A percentile compares a stretch with the other conserved stretches of the same genome.
Conservation (phyloP, 2,797 vertebrate genomes). For the Hoplostethus atlanticus region DNA sequence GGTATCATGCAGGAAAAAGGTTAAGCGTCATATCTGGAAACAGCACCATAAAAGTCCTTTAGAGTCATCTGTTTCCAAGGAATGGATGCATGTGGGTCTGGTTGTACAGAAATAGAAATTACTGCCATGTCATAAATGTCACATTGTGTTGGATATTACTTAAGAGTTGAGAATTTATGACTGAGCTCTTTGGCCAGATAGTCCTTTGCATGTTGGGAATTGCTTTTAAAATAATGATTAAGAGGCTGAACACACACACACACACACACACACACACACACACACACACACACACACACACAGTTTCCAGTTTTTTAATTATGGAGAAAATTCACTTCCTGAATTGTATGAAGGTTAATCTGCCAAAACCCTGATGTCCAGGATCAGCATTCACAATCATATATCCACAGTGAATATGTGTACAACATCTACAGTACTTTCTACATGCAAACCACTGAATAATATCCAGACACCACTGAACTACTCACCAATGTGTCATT, state of each 20-base stretch:
- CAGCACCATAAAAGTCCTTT: constrained; percentile 51
- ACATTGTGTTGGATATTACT: constrained; percentile 58
- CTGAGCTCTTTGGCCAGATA: constrained; percentile 34
- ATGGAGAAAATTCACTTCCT: neutral
- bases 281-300: too few species aligned
- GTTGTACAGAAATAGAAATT: constrained; percentile 39
- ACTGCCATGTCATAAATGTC: constrained; percentile 67
- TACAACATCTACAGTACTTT: neutral
- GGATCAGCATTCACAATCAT: neutral
- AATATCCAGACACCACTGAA: neutral
- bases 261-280: constrained; percentile 1
- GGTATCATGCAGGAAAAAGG: constrained; percentile 44
- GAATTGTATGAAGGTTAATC: neutral
- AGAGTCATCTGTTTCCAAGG: constrained; percentile 59
- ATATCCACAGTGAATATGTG: neutral
- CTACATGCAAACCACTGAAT: neutral
- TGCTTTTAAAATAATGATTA: neutral
- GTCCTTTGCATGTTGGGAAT: neutral
- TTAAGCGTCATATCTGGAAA: constrained; percentile 51
- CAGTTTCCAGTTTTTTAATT: neutral
- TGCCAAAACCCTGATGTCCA: neutral
- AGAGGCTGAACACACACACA: neutral
- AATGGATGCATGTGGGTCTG: constrained; percentile 56
- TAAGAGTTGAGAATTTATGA: constrained; percentile 67
- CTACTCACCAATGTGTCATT: neutral